phyloP scores from a whole-genome alignment of 2,113 vertebrate genomes.

The Mungos mungo region DNA sequence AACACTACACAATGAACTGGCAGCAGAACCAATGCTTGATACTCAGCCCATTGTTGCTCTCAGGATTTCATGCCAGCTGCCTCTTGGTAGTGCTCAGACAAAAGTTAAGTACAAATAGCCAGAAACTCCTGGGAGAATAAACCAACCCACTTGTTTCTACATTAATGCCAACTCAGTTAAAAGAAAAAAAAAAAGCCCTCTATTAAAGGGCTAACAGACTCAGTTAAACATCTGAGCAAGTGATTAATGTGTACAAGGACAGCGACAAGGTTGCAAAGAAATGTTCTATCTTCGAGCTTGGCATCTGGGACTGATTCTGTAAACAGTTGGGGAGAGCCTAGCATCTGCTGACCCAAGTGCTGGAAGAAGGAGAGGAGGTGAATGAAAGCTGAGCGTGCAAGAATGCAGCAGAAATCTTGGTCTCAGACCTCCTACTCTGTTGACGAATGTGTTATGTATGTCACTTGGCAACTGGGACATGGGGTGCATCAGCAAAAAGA shows the following conservation, averaged over 20 bases:
- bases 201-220: neutral
- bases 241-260: neutral
- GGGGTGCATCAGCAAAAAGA: neutral
- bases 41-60: neutral
- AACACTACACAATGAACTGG: neutral
- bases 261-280: slow-evolving; percentile 10
- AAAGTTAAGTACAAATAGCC: neutral
- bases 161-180: neutral
- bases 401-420: neutral
- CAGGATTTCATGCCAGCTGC: neutral
- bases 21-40: neutral
- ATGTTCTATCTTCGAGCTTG: neutral
- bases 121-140: slow-evolving; percentile 26
- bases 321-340: neutral
- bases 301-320: slow-evolving; percentile 19
- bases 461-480: neutral
- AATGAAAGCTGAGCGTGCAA: rapidly evolving
- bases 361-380: slow-evolving; percentile 40
- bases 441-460: neutral
- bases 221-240: neutral
- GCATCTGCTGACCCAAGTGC: neutral
- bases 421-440: neutral
- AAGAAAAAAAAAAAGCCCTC: neutral
- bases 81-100: neutral
- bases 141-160: neutral